These are phyloP conservation scores for Trichopoda pennipes DNA, from an alignment of 2,888 invertebrate species.

Conservation along the genomic window DNA sequence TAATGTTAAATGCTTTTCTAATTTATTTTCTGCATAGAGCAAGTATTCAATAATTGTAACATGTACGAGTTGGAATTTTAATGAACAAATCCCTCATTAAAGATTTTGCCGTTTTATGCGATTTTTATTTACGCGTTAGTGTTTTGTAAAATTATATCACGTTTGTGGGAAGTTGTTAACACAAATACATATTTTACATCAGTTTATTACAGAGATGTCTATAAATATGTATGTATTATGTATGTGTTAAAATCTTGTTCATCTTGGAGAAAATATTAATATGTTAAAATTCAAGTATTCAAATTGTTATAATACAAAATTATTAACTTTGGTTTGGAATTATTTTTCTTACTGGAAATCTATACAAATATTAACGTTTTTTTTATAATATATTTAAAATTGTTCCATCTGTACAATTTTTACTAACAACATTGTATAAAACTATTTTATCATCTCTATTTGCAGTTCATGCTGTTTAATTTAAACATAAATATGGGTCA, in stretches of 20 bases:
- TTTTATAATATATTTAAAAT: no score
- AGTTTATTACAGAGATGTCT: slow-evolving; percentile 46
- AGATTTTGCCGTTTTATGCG: slow-evolving; percentile 35
- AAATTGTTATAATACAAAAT: no score
- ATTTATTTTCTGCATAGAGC: background rate
- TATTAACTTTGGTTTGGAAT: no score
- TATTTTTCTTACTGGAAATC: no score
- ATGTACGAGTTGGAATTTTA: slow-evolving; percentile 2
- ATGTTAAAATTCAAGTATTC: slow-evolving; percentile 29
- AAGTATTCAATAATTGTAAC: slow-evolving; percentile 16
- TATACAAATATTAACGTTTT: no score
- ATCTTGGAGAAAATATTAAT: slow-evolving; percentile 16
- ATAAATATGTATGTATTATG: no score
- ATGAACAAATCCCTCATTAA: slow-evolving; percentile 18
- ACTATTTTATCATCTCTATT: slow-evolving; percentile 3
- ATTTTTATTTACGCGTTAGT: slow-evolving; percentile 48
- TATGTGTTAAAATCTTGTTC: slow-evolving; percentile 51
- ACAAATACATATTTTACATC: slow-evolving; percentile 41
- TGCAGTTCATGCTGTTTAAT: slow-evolving; percentile 40
- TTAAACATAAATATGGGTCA: slow-evolving; percentile 64
- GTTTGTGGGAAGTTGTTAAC: slow-evolving; percentile 68
- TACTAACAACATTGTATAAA: slow-evolving; percentile 25
- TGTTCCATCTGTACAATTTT: background rate
- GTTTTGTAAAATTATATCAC: slow-evolving; percentile 65
- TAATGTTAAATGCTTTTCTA: background rate